Evolutionary conservation across 2,113 vertebrate genomes (phyloP).

Genomic region (Pseudopodoces humilis): DNA sequence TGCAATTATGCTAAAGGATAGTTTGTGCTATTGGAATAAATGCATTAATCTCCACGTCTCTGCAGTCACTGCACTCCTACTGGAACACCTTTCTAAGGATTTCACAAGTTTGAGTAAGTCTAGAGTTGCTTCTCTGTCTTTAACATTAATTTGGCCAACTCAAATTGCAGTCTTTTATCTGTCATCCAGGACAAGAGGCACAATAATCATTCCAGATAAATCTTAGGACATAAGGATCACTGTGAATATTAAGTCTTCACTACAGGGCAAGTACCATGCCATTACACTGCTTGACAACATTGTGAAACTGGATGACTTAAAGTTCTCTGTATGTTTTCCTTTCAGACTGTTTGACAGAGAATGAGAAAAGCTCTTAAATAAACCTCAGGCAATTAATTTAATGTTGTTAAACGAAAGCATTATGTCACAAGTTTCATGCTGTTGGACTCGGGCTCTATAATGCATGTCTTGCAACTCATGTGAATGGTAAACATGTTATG

Average conservation of each 20-base stretch:
- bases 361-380: neutral
- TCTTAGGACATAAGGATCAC: neutral
- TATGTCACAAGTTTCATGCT: neutral
- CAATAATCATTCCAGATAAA: neutral
- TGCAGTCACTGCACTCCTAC: neutral
- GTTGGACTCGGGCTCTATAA: neutral
- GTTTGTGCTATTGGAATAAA: neutral
- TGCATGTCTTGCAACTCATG: neutral
- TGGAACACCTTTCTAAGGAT: neutral
- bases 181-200: neutral
- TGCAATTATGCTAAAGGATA: neutral
- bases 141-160: neutral
- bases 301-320: neutral
- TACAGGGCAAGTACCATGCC: neutral
- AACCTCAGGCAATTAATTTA: neutral
- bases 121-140: neutral
- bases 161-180: neutral
- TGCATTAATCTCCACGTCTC: neutral
- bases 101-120: neutral
- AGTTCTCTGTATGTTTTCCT: neutral
- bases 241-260: neutral
- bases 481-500: neutral
- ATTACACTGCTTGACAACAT: neutral
- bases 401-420: neutral
- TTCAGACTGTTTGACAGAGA: neutral